phyloP scores from a whole-genome alignment of 2,888 invertebrate species.

The Xanthia togata region DNA sequence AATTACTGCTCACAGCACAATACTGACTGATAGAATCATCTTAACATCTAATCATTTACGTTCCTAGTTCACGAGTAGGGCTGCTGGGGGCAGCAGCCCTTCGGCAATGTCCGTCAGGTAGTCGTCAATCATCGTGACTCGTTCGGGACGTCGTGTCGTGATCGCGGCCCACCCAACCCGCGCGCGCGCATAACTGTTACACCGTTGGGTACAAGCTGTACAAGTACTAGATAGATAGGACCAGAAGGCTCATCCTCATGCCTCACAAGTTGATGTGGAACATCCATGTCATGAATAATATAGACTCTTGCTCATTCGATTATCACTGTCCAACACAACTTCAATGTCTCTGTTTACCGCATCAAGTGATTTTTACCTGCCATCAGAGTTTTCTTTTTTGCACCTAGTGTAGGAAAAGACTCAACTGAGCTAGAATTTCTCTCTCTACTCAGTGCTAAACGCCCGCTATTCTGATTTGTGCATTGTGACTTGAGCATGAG shows the following conservation, averaged over 20 bases:
- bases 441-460: neutral
- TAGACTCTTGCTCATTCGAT: too few relatives aligned
- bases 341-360: neutral
- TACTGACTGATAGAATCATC: conserved; percentile 61
- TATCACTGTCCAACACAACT: neutral
- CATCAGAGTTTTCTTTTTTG: neutral
- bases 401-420: neutral
- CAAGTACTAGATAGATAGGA: conserved; percentile 2
- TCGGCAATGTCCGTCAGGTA: conserved; percentile 75
- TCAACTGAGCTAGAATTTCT: neutral
- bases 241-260: conserved; percentile 27
- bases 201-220: conserved; percentile 56
- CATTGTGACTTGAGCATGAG: neutral
- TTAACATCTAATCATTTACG: conserved; percentile 58
- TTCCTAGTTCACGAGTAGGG: conserved; percentile 57
- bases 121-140: conserved; percentile 83
- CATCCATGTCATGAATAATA: neutral
- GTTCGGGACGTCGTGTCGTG: conserved; percentile 77
- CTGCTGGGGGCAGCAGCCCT: conserved; percentile 65
- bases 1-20: conserved; percentile 54
- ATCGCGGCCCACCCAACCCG: conserved; percentile 79
- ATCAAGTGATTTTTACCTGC: neutral
- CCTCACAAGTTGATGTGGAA: neutral
- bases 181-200: conserved; percentile 76
- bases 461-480: neutral